phyloP scores from a whole-genome alignment of 2,888 invertebrate genomes.

The Dioctria linearis region DNA sequence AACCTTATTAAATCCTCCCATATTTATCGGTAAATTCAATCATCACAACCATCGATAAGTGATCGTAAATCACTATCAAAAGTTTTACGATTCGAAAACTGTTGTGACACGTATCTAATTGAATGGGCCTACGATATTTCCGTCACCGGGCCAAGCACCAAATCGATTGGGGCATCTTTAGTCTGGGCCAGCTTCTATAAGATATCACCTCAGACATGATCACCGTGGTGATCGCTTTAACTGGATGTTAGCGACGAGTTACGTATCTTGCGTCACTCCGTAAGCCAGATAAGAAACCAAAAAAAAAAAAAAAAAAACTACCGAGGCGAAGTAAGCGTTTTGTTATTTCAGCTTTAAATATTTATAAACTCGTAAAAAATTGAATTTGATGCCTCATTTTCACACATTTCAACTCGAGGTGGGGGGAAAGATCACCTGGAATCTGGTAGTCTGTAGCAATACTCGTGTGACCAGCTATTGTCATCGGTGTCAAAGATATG shows the following conservation, averaged over 20 bases:
- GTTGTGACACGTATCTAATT: conserved; percentile 48
- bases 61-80: conserved; percentile 48
- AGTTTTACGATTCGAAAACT: conserved; percentile 26
- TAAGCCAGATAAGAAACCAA: neutral
- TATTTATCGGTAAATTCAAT: conserved; percentile 25
- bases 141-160: conserved; percentile 12
- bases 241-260: conserved; percentile 20
- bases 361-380: conserved; percentile 53
- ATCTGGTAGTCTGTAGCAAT: conserved; percentile 27
- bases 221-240: conserved; percentile 19
- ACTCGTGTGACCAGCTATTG: conserved; percentile 51
- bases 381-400: conserved; percentile 50
- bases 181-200: neutral
- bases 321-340: conserved; percentile 18
- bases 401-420: conserved; percentile 29
- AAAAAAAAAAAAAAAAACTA: conserved; percentile 12
- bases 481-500: conserved; percentile 54
- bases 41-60: conserved; percentile 40
- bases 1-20: neutral
- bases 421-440: conserved; percentile 45
- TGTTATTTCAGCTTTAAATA: conserved; percentile 50
- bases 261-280: conserved; percentile 48
- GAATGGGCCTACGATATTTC: conserved; percentile 49
- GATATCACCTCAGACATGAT: conserved; percentile 20
- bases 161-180: conserved; percentile 33